These are phyloP conservation scores for Acestrorhynchus altus DNA, from an alignment of 2,797 vertebrate genomes.

Conservation along the genomic window DNA sequence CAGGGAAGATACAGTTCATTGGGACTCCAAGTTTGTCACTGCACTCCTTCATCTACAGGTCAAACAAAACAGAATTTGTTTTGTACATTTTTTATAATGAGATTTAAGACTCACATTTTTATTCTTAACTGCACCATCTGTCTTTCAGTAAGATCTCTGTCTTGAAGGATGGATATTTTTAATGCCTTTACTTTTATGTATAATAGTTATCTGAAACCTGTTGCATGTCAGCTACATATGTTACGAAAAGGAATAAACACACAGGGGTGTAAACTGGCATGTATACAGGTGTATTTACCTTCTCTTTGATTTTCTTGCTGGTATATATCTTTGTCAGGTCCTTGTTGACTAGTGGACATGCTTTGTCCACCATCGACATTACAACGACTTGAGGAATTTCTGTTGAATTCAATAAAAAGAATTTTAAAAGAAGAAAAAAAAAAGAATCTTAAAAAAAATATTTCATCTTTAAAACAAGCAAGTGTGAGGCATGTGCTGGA, in stretches of 20 bases:
- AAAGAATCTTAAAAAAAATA: too few species aligned
- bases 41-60: slow-evolving; percentile 39
- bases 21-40: background rate
- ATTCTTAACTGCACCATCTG: background rate
- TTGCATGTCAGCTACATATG: too few species aligned
- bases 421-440: too few species aligned
- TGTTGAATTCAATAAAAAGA: background rate
- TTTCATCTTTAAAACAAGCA: too few species aligned
- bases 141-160: background rate
- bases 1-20: background rate
- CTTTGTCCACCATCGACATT: slow-evolving; percentile 39
- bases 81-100: background rate
- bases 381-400: slow-evolving; percentile 43
- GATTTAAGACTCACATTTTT: background rate
- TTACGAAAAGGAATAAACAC: too few species aligned
- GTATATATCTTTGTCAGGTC: background rate
- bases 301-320: slow-evolving; percentile 38
- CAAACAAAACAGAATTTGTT: background rate
- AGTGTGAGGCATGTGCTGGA: too few species aligned
- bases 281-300: slow-evolving; percentile 33
- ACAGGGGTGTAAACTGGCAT: too few species aligned
- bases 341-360: slow-evolving; percentile 28
- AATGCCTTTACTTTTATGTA: too few species aligned
- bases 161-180: too few species aligned
- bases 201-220: too few species aligned